phyloP scores from a whole-genome alignment of 2,888 invertebrate species.

The Lissonota sp. region DNA sequence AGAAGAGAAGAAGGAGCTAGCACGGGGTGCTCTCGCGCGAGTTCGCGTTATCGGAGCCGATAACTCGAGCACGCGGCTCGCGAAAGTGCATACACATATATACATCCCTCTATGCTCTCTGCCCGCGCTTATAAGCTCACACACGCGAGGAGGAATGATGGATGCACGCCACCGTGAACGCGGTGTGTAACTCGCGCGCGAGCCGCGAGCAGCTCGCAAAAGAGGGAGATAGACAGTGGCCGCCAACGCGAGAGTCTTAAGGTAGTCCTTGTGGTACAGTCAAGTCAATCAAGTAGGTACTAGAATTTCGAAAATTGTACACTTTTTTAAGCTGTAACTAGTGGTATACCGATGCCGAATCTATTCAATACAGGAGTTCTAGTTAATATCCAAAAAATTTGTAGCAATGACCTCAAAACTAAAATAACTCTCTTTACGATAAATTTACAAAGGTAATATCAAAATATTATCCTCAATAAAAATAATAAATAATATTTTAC shows the following conservation, averaged over 20 bases:
- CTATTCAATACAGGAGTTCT: no score
- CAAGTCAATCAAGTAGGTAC: no score
- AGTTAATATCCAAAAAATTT: no score
- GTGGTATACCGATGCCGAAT: no score
- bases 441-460: no score
- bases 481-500: no score
- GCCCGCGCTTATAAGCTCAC: constrained; percentile 55
- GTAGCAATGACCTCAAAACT: no score
- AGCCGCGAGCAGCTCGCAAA: constrained; percentile 25
- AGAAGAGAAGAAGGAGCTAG: constrained; percentile 6
- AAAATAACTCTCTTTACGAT: no score
- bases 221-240: constrained; percentile 1
- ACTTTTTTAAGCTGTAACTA: no score
- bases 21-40: constrained; percentile 36
- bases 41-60: constrained; percentile 64
- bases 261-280: constrained; percentile 14
- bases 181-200: constrained; percentile 62
- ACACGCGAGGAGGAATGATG: constrained; percentile 64
- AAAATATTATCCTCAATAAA: no score
- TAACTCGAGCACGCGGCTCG: constrained; percentile 58
- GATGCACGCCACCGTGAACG: constrained; percentile 64
- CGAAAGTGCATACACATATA: constrained; percentile 34
- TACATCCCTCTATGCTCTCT: background rate
- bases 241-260: constrained; percentile 44
- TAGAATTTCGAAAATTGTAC: no score